Evolutionary conservation across 2,113 vertebrate genomes (phyloP).

Genomic region (Pseudopodoces humilis): DNA sequence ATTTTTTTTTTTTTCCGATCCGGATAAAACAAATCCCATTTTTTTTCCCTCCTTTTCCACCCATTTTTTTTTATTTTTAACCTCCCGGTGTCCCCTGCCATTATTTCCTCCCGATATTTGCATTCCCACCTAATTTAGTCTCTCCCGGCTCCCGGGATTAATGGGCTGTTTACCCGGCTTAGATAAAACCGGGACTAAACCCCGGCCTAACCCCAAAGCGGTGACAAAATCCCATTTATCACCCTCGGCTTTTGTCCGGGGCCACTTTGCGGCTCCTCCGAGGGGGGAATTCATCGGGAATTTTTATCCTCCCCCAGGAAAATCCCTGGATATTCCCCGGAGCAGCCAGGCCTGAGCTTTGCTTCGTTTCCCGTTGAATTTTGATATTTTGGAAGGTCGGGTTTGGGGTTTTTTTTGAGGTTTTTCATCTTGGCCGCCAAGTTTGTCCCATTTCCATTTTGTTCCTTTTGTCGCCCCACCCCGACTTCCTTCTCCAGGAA

Average conservation of each 20-base stretch:
- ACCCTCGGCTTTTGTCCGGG: constrained; percentile 7
- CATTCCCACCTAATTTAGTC: constrained; percentile 49
- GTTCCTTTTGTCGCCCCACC: not conserved
- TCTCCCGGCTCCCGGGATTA: constrained; percentile 44
- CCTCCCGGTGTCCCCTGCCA: not conserved
- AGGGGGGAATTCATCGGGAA: not conserved
- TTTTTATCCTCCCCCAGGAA: not conserved
- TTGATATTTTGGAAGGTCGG: too few relatives aligned
- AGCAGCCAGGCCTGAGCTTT: not conserved
- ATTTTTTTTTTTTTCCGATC: not conserved
- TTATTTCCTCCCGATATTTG: constrained; percentile 43
- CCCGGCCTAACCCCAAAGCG: constrained; percentile 27
- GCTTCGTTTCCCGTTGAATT: fast-evolving
- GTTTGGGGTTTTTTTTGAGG: not conserved
- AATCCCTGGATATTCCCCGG: not conserved
- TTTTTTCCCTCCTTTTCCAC: not conserved
- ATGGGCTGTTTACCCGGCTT: constrained; percentile 30
- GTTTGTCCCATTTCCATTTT: fast-evolving
- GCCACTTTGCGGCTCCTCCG: not conserved
- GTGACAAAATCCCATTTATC: constrained; percentile 13
- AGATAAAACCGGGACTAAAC: constrained; percentile 47
- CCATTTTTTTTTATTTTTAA: not conserved
- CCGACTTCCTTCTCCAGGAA: not conserved
- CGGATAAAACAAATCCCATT: not conserved
- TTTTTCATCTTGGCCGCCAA: fast-evolving